Evolutionary conservation across 2,797 vertebrate species (phyloP).

Genomic region (Cuculus canorus): DNA sequence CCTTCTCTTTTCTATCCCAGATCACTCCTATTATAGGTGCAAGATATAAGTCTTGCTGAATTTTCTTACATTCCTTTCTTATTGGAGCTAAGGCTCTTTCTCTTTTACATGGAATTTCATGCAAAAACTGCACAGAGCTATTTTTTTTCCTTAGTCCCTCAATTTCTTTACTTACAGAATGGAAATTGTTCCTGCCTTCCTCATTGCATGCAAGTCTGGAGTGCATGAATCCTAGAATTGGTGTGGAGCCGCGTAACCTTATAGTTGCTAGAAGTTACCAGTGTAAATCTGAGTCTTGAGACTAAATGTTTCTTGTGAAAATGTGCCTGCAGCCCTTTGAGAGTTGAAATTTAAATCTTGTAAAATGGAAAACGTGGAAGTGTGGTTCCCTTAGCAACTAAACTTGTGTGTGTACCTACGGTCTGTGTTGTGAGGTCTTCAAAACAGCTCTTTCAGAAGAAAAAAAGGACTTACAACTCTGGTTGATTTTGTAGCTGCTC

Average conservation of each 20-base stretch:
- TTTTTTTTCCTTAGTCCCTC: neutral
- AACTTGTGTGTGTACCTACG: neutral
- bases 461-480: neutral
- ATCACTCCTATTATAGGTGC: neutral
- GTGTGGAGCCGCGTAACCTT: neutral
- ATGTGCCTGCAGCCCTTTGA: neutral
- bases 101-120: neutral
- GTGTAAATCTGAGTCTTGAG: neutral
- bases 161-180: neutral
- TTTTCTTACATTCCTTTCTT: slow-evolving; percentile 4
- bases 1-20: neutral
- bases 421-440: neutral
- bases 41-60: neutral
- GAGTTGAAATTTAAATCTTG: neutral
- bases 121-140: neutral
- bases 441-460: neutral
- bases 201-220: neutral
- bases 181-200: neutral
- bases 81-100: neutral
- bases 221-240: neutral
- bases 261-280: neutral
- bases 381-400: neutral
- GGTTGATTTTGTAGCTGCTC: neutral
- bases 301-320: neutral
- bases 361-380: neutral